Conservation (phyloP, 2,113 vertebrate species). For the Noturus placidus region DNA sequence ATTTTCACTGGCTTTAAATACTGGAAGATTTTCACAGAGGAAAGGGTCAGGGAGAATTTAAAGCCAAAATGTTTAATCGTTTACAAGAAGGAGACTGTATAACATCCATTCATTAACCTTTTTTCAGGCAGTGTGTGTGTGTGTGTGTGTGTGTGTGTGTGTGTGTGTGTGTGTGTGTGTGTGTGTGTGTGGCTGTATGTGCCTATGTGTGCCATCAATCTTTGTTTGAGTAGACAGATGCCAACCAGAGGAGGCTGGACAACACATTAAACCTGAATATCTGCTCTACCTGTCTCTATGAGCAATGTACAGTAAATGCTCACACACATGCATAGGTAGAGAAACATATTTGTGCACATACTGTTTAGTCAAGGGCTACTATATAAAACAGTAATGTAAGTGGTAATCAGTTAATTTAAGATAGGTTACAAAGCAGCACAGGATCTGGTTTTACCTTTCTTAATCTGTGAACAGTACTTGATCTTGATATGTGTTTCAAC, state of each 20-base stretch:
- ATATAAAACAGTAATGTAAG: conserved; percentile 9
- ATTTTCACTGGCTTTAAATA: conserved; percentile 54
- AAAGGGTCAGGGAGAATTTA: conserved; percentile 31
- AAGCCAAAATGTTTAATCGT: conserved; percentile 44
- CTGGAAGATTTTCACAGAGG: conserved; percentile 49
- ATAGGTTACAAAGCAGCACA: background rate
- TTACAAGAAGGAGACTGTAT: conserved; percentile 42
- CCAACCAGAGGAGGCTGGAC: background rate
- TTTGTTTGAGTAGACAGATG: conserved; percentile 13
- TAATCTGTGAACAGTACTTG: background rate
- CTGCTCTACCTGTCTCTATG: background rate
- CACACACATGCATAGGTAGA: conserved; percentile 3
- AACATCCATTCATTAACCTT: conserved; percentile 33
- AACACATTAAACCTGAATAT: conserved; percentile 30
- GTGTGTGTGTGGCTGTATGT: background rate
- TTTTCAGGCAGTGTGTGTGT: conserved; percentile 8
- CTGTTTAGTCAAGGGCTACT: background rate
- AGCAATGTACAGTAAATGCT: too few relatives aligned
- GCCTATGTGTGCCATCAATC: background rate
- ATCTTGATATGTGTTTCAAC: conserved; percentile 24
- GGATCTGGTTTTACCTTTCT: conserved; percentile 5
- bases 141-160: conserved; percentile 16
- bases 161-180: background rate
- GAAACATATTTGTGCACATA: background rate
- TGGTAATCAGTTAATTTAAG: background rate